These are phyloP conservation scores for Myopa tessellatipennis DNA, from an alignment of 2,888 invertebrate genomes.

Conservation along the genomic window DNA sequence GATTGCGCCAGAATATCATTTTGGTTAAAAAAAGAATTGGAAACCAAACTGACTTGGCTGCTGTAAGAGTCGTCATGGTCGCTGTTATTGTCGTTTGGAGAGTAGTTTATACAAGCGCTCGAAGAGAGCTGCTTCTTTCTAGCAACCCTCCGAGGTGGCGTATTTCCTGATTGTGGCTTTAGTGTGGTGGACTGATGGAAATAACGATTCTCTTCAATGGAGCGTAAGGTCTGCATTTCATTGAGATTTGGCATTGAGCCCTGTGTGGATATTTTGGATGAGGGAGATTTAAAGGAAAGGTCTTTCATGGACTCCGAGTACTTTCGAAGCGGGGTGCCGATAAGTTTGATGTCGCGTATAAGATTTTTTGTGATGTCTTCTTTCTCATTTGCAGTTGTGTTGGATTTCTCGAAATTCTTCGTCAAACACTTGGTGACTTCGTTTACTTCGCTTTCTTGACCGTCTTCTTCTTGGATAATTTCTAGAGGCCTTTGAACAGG, in stretches of 20 bases:
- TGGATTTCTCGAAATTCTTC: slow-evolving; percentile 31
- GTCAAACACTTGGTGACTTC: slow-evolving; percentile 9
- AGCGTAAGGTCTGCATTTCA: slow-evolving; percentile 63
- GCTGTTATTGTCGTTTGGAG: background rate
- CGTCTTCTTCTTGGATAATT: slow-evolving; percentile 63
- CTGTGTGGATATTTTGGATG: slow-evolving; percentile 56
- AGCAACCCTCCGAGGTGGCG: background rate
- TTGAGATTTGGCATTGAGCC: slow-evolving; percentile 68
- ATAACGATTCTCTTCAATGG: slow-evolving; percentile 68
- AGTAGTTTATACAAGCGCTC: slow-evolving; percentile 14
- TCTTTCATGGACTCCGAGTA: slow-evolving; percentile 66
- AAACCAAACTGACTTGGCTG: slow-evolving; percentile 56
- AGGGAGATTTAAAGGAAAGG: slow-evolving; percentile 57
- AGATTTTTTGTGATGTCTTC: slow-evolving; percentile 49
- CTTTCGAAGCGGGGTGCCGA: slow-evolving; percentile 65
- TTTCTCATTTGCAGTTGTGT: slow-evolving; percentile 36
- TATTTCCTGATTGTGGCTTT: background rate
- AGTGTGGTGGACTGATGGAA: slow-evolving; percentile 50
- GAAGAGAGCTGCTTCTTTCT: background rate
- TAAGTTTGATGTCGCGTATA: slow-evolving; percentile 61
- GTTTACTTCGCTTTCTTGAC: background rate
- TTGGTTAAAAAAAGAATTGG: slow-evolving; percentile 64
- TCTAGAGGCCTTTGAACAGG: slow-evolving; percentile 55
- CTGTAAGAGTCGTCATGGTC: slow-evolving; percentile 50
- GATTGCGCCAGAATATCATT: slow-evolving; percentile 67